Percentiles rank a stretch among this genome's conserved stretches.
These are phyloP conservation scores for Drosophila mojavensis DNA, from an alignment of 1,140 invertebrate genomes.

Conservation along the genomic window DNA sequence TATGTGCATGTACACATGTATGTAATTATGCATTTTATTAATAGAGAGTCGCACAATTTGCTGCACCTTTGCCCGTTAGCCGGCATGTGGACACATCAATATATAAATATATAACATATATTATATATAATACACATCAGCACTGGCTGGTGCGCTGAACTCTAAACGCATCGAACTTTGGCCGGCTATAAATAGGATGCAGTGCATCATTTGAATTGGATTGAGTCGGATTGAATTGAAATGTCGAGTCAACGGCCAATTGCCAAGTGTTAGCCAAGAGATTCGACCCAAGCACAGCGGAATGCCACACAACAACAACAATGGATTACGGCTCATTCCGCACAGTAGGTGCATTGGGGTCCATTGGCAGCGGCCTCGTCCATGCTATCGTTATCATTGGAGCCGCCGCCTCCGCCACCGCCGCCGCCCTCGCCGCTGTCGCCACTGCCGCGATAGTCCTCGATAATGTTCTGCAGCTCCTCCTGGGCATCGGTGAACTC, in stretches of 20 bases:
- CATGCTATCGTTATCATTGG: conserved; percentile 11
- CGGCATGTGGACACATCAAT: background rate
- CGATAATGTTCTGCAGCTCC: conserved; percentile 75
- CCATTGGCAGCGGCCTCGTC: conserved; percentile 10
- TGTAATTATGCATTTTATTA: conserved; percentile 39
- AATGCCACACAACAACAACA: background rate
- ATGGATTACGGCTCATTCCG: conserved; percentile 2
- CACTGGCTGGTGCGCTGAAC: conserved; percentile 31
- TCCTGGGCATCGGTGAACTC: conserved; percentile 90
- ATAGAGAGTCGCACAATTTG: conserved; percentile 26
- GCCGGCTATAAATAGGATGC: conserved; percentile 32
- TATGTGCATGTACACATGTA: background rate
- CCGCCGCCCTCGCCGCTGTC: conserved; percentile 11
- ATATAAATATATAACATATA: background rate
- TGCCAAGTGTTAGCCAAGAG: conserved; percentile 65
- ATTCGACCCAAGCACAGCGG: conserved; percentile 47
- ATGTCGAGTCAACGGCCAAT: conserved; percentile 19
- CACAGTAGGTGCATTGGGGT: conserved; percentile 38
- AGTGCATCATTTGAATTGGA: conserved; percentile 19
- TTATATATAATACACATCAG: conserved; percentile 1
- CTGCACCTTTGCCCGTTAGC: conserved; percentile 14
- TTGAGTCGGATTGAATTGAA: background rate
- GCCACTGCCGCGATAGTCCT: conserved; percentile 65
- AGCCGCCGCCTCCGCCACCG: background rate
- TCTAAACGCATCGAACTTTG: conserved; percentile 31